Base-by-base conservation (phyloP, 2,888 invertebrate species). In the Euspilapteryx auroguttella region DNA sequence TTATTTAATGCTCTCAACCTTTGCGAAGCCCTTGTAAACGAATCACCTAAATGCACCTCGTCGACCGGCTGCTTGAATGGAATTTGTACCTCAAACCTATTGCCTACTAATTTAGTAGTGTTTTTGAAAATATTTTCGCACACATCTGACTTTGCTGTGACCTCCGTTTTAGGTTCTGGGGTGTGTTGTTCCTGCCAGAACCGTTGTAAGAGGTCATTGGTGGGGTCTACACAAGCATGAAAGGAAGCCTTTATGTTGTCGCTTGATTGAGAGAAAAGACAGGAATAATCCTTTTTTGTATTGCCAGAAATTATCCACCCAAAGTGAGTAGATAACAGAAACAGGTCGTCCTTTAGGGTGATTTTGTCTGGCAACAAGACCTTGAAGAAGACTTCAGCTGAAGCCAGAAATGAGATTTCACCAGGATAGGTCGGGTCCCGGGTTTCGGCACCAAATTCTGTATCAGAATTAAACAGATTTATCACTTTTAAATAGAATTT, bases 321-420 rank as follows among this genome's bases (percentile, higher is more conserved):
- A 17, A 37, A 36, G 5, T 23, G 5, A 1, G 35, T 37, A 11
- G 27, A 34, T 2, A 33, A 7, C 10, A 34, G 17, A 14, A 7
- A 6, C 10, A 25, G 9, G 9, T 8, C 14, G 23, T 10, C 21
- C 20, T 15, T 10, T 15, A 25, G n/a, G 25, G 27, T 21, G 6
- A 21, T n/a, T 8, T 8, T 9, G n/a, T 15, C n/a, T n/a, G 33
- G 35, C 21, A 36, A 17, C 9, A 40, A 23, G 6, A 31, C 26
- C 37, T 39, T 36, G 12, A 40, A 40, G 17, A 37, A 32, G 3
- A 37, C 24, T 28, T 39, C 34, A 12, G 31, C 28, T 13, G 35
- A 33, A 14, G 37, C 25, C 24, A 38, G 24, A 3, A 38, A 9
- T 17, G 37, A 9, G 2, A 39, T 34, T 11, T 35, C 31, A 13